These are phyloP conservation scores for Athalia cordata DNA, from an alignment of 2,888 invertebrate species.

Conservation along the genomic window DNA sequence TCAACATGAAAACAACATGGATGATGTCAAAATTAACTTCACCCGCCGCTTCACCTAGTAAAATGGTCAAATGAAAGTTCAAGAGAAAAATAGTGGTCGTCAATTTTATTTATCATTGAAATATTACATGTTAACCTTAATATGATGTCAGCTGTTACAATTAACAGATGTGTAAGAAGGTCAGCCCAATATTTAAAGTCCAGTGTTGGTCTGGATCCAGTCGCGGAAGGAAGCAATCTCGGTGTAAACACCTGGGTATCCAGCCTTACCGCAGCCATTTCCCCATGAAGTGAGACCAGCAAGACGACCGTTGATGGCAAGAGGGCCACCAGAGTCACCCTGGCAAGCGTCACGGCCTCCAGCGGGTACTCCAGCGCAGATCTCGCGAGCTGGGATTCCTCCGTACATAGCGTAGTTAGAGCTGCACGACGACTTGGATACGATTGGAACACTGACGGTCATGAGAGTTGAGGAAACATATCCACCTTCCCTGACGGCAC, in stretches of 20 bases:
- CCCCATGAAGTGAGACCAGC: slow-evolving; percentile 73
- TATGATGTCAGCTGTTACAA: background rate
- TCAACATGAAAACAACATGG: too few species aligned
- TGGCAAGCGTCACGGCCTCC: slow-evolving; percentile 75
- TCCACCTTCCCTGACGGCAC: slow-evolving; percentile 53
- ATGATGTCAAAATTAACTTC: too few species aligned
- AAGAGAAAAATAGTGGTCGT: background rate
- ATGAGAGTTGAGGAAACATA: slow-evolving; percentile 67
- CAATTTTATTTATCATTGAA: background rate
- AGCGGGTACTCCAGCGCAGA: slow-evolving; percentile 77
- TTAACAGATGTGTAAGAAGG: background rate
- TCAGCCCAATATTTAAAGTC: background rate
- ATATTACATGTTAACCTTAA: background rate
- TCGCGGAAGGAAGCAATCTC: slow-evolving; percentile 73
- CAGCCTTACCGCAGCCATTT: slow-evolving; percentile 74
- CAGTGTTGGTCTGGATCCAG: slow-evolving; percentile 65
- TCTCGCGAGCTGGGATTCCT: slow-evolving; percentile 67
- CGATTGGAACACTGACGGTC: slow-evolving; percentile 75
- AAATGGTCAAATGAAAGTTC: too few species aligned
- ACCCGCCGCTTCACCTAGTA: too few species aligned
- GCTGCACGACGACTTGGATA: slow-evolving; percentile 74
- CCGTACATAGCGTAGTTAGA: slow-evolving; percentile 71
- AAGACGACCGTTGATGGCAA: slow-evolving; percentile 55
- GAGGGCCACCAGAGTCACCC: slow-evolving; percentile 66
- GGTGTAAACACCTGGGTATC: slow-evolving; percentile 75